Conservation (phyloP, 1,140 invertebrate genomes). For the Brachionus koreanus region DNA sequence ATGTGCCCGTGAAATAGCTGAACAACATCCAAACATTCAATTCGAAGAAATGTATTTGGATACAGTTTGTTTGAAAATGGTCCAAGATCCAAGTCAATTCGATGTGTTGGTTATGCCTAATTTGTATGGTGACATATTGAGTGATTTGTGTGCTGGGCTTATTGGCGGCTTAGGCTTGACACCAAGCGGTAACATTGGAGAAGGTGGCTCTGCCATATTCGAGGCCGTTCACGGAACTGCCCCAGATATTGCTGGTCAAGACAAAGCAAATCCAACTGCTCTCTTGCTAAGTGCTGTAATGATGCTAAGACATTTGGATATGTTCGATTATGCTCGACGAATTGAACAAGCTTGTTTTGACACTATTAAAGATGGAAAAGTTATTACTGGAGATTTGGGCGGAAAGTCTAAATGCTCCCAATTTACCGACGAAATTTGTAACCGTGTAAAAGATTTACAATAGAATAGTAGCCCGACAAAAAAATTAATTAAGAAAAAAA, state of each 20-base stretch:
- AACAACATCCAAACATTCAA: slow-evolving; percentile 85
- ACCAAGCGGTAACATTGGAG: slow-evolving; percentile 95
- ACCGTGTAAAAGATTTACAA: slow-evolving; percentile 48
- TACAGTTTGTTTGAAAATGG: slow-evolving; percentile 98
- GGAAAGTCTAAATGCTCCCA: slow-evolving; percentile 93
- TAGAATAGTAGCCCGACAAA: background rate
- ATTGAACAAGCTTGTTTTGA: slow-evolving; percentile 86
- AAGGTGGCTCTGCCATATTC: slow-evolving; percentile 87
- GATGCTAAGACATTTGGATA: slow-evolving; percentile 94
- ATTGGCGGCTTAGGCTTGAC: slow-evolving; percentile 96
- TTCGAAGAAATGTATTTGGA: slow-evolving; percentile 98
- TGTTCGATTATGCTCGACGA: slow-evolving; percentile 74
- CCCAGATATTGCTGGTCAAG: slow-evolving; percentile 96
- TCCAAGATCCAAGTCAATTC: slow-evolving; percentile 89
- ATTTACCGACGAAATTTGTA: slow-evolving; percentile 91
- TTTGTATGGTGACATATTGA: slow-evolving; percentile 95
- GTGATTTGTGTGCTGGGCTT: slow-evolving; percentile 96
- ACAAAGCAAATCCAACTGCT: slow-evolving; percentile 98
- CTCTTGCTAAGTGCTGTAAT: slow-evolving; percentile 92
- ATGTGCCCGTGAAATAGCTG: slow-evolving; percentile 87
- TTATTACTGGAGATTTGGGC: slow-evolving; percentile 85
- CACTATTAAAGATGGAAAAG: slow-evolving; percentile 71
- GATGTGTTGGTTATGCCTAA: slow-evolving; percentile 99
- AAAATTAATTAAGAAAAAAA: background rate
- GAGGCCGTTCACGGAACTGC: slow-evolving; percentile 94